These are phyloP conservation scores for Pyrgus malvae DNA, from an alignment of 2,888 invertebrate species.

Conservation along the genomic window DNA sequence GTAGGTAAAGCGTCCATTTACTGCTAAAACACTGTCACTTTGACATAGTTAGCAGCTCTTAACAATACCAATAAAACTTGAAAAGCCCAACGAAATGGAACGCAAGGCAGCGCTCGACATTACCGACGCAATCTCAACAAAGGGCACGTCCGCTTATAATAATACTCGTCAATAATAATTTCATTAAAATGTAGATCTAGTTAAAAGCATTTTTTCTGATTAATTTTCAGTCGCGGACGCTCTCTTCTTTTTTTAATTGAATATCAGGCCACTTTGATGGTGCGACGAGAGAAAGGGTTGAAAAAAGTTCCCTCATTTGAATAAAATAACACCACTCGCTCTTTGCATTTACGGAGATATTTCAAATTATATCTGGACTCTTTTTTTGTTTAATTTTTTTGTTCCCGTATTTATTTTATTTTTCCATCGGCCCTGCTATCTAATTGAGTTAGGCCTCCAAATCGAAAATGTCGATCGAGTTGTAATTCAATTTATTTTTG, in stretches of 20 bases:
- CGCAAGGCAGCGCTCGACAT: slow-evolving; percentile 33
- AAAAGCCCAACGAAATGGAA: slow-evolving; percentile 1
- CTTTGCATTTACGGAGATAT: slow-evolving; percentile 82
- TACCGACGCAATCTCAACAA: slow-evolving; percentile 65
- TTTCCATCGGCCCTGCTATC: slow-evolving; percentile 79
- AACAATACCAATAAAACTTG: slow-evolving; percentile 26
- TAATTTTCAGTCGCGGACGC: slow-evolving; percentile 79
- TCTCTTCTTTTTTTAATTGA: slow-evolving; percentile 81
- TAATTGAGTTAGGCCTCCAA: slow-evolving; percentile 81
- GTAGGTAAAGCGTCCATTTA: background rate
- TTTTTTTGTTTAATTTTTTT: slow-evolving; percentile 76
- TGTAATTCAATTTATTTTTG: slow-evolving; percentile 82
- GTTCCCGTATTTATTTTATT: slow-evolving; percentile 80
- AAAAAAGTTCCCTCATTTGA: slow-evolving; percentile 82
- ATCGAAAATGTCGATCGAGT: slow-evolving; percentile 81
- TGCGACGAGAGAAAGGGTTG: slow-evolving; percentile 73
- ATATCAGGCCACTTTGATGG: slow-evolving; percentile 82
- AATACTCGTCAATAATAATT: slow-evolving; percentile 82
- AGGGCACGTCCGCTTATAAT: slow-evolving; percentile 66
- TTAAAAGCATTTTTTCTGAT: slow-evolving; percentile 83
- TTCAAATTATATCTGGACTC: slow-evolving; percentile 82
- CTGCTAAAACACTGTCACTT: slow-evolving; percentile 3
- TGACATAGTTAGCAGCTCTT: slow-evolving; percentile 24
- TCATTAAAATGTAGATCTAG: slow-evolving; percentile 83
- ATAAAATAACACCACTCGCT: slow-evolving; percentile 82